Evolutionary conservation across 2,888 invertebrate genomes (phyloP), one percentile per base, ranked within the genome.

Genomic region (Eutolmus rufibarbis): DNA sequence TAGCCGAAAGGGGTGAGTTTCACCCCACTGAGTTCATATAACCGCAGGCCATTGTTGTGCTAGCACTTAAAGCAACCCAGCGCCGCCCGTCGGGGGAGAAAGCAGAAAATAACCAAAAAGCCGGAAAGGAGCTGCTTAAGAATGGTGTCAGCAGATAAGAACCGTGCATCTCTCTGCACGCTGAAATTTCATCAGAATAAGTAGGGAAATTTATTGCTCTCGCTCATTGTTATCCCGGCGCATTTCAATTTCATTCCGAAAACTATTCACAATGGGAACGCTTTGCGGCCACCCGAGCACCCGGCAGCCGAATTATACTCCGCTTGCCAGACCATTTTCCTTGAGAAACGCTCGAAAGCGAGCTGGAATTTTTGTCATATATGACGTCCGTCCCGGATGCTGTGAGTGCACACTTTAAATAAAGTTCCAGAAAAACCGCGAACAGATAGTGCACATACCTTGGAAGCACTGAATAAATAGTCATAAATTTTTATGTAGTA

Each of bases 191-290:
- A 66, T 82, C 82, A 37, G 82, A 34, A 66, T 82, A 66, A 57
- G 66, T 82, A 82, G 56, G 82, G 19, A 82, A 82, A 82, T 82
- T 82, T 82, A 82, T 57, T 57, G 82, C 82, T 57, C 82, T 57
- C 82, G 56, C 51, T 82, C 57, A 82, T 82, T 82, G 82, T 82
- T 82, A 57, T 82, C 82, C 82, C 66, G 82, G 82, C 40, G 82
- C 82, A 82, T 82, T 82, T 82, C 82, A 82, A 82, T 82, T 82
- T 82, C 57, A 82, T 82, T 51, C 82, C 56, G 66, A 82, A 78
- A 79, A 28, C 37, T 46, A 23, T 56, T 51, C 46, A 37, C 37
- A 46, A 57, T 51, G 46, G 23, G 82, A 82, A 57, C 82, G 34
- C 82, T 82, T 82, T 82, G 37, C 82, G 40, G 76, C 19, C 34